phyloP scores from a whole-genome alignment of 2,113 vertebrate genomes.

The Procavia capensis region DNA sequence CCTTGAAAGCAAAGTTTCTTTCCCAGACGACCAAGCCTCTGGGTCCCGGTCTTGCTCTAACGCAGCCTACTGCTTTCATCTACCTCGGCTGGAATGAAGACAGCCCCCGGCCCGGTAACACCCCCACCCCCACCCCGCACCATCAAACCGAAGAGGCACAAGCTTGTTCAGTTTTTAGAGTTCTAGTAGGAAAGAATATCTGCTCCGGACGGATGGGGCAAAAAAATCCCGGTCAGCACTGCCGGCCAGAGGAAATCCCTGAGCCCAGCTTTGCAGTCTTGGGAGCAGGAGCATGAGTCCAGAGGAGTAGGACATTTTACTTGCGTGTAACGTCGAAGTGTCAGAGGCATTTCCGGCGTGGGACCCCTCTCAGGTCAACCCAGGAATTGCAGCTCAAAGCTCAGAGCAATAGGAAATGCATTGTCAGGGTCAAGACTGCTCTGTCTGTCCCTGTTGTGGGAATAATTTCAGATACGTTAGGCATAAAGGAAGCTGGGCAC shows the following conservation, averaged over 20 bases:
- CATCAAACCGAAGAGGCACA: background rate
- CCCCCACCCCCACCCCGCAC: too few relatives aligned
- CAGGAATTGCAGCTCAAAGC: background rate
- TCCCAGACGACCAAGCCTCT: background rate
- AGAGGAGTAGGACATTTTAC: background rate
- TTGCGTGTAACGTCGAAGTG: background rate
- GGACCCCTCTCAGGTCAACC: background rate
- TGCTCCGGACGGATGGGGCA: background rate
- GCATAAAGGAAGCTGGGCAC: background rate
- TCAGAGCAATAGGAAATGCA: background rate
- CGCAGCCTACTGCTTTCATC: background rate
- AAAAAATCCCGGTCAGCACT: background rate
- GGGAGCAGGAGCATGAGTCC: background rate
- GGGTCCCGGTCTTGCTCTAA: background rate
- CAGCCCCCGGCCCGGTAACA: too few relatives aligned
- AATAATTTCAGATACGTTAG: background rate
- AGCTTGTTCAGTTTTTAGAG: background rate
- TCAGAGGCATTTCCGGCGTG: background rate
- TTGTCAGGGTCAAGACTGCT: background rate
- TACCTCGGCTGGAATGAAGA: constrained; percentile 6
- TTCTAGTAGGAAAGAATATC: background rate
- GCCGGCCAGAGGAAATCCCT: background rate
- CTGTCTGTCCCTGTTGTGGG: background rate
- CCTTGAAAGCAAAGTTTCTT: constrained; percentile 5
- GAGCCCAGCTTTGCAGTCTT: background rate